Conservation (phyloP, 2,797 vertebrate genomes). For the Malurus splendens region DNA sequence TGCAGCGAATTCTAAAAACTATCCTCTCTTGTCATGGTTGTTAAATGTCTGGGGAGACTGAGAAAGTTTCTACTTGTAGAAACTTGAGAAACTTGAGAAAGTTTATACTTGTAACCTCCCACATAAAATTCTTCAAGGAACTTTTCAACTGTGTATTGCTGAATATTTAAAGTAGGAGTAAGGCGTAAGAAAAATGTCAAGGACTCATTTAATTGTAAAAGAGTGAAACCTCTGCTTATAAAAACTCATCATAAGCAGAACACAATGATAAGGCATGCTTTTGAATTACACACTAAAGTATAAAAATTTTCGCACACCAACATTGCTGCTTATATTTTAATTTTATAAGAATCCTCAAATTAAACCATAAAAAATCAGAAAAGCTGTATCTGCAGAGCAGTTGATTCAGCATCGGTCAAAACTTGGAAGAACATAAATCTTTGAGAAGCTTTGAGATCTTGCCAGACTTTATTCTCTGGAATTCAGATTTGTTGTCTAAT, state of each 20-base stretch:
- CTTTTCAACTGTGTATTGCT: background rate
- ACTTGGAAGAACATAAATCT: background rate
- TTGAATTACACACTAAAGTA: background rate
- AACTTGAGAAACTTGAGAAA: too few species aligned
- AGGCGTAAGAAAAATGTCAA: background rate
- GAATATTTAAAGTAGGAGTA: background rate
- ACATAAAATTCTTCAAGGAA: background rate
- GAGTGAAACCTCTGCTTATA: background rate
- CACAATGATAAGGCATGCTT: background rate
- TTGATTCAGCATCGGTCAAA: background rate
- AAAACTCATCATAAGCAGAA: background rate
- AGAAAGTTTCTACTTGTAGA: background rate
- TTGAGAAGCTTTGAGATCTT: background rate
- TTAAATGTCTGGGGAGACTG: background rate
- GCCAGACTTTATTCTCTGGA: background rate
- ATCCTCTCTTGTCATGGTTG: background rate
- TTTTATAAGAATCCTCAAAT: background rate
- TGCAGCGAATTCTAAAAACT: background rate
- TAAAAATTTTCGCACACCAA: background rate
- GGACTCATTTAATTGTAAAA: background rate
- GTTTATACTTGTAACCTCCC: background rate
- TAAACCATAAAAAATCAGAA: background rate
- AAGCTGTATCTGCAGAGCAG: background rate
- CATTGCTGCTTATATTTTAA: background rate
- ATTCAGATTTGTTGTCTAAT: background rate